Evolutionary conservation across 1,140 invertebrate species (phyloP).

Genomic region (Brachionus rotundiformis): DNA sequence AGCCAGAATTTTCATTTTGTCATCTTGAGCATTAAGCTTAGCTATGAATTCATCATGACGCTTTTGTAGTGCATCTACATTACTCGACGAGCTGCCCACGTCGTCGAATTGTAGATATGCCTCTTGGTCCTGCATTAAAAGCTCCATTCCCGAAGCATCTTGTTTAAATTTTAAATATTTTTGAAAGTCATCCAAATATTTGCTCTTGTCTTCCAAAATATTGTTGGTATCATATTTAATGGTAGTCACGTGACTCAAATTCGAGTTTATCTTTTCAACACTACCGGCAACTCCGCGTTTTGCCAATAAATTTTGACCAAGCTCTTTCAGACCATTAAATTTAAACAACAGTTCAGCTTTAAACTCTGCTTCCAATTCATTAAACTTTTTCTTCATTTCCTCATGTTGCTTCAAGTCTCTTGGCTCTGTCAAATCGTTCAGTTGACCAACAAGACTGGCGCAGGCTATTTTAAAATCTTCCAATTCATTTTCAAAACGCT

Average conservation of each 20-base stretch:
- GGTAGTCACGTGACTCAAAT: slow-evolving; percentile 75
- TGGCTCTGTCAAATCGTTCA: slow-evolving; percentile 70
- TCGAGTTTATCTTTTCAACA: slow-evolving; percentile 68
- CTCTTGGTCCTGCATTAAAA: slow-evolving; percentile 86
- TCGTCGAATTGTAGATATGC: slow-evolving; percentile 86
- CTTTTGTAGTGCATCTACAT: slow-evolving; percentile 88
- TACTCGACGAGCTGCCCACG: slow-evolving; percentile 84
- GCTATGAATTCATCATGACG: slow-evolving; percentile 91
- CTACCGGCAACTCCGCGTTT: slow-evolving; percentile 63
- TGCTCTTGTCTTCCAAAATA: neutral
- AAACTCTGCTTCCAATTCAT: slow-evolving; percentile 87
- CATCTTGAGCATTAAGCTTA: slow-evolving; percentile 87
- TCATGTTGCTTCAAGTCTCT: slow-evolving; percentile 71
- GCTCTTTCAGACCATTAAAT: slow-evolving; percentile 67
- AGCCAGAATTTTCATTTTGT: slow-evolving; percentile 80
- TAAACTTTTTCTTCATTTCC: slow-evolving; percentile 82
- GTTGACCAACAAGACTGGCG: slow-evolving; percentile 74
- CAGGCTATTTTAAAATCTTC: slow-evolving; percentile 32
- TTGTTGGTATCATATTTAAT: slow-evolving; percentile 67
- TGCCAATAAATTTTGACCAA: slow-evolving; percentile 65
- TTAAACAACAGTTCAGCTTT: slow-evolving; percentile 70
- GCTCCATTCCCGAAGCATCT: slow-evolving; percentile 95
- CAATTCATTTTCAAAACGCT: slow-evolving; percentile 28
- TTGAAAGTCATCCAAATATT: slow-evolving; percentile 6
- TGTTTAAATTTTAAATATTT: slow-evolving; percentile 50